Evolutionary conservation across 2,113 vertebrate species (phyloP).

Genomic region (Aptenodytes forsteri): DNA sequence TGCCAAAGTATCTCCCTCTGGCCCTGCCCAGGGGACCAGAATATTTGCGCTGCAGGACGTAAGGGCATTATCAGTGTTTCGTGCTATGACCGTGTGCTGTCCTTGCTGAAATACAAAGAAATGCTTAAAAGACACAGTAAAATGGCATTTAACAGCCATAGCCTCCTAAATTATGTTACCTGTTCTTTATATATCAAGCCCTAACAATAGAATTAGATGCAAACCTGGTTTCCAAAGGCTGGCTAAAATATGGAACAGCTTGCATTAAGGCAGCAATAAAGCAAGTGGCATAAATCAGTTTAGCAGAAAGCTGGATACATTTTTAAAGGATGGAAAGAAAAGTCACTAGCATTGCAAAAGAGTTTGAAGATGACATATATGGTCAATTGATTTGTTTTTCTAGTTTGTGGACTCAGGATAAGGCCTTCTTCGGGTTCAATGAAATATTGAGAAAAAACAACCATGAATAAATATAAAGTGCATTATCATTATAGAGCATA

Average conservation of each 20-base stretch:
- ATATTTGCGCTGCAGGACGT: neutral
- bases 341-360: slow-evolving; percentile 24
- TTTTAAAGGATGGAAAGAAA: slow-evolving; percentile 32
- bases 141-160: neutral
- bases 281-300: slow-evolving; percentile 32
- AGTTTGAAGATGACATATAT: slow-evolving; percentile 38
- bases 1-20: neutral
- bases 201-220: slow-evolving; percentile 10
- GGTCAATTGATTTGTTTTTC: slow-evolving; percentile 50
- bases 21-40: neutral
- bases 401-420: slow-evolving; percentile 28
- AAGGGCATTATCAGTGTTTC: neutral
- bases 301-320: slow-evolving; percentile 36
- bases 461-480: slow-evolving; percentile 50
- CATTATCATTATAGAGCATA: slow-evolving; percentile 48
- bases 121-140: neutral
- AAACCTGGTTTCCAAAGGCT: slow-evolving; percentile 32
- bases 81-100: neutral
- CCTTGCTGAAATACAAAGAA: neutral
- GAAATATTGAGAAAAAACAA: neutral
- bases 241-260: slow-evolving; percentile 15
- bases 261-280: slow-evolving; percentile 47
- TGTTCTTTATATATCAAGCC: neutral
- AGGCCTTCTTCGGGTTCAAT: slow-evolving; percentile 34
- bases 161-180: neutral